A percentile compares a stretch with the other conserved stretches of the same genome.
Conservation (phyloP, 2,888 invertebrate species). For the Eupeodes luniger region DNA sequence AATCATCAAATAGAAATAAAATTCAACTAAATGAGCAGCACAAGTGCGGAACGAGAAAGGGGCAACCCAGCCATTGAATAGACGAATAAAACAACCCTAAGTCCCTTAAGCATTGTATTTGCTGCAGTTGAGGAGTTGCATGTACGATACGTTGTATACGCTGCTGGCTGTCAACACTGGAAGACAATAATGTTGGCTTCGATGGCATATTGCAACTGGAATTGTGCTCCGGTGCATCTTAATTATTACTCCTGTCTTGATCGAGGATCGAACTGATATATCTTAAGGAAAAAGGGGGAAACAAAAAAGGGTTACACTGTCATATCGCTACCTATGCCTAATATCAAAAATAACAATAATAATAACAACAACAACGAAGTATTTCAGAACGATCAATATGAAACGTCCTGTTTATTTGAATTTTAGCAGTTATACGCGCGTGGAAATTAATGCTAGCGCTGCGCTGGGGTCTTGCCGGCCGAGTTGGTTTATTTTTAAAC, state of each 20-base stretch:
- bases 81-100: conserved; percentile 62
- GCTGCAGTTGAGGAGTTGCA: neutral
- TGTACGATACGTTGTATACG: no score
- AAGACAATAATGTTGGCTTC: conserved; percentile 59
- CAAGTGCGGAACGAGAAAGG: conserved; percentile 64
- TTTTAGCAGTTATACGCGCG: conserved; percentile 32
- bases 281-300: conserved; percentile 7
- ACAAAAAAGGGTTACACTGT: conserved; percentile 25
- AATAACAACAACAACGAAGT: conserved; percentile 14
- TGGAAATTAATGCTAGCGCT: neutral
- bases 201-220: conserved; percentile 59
- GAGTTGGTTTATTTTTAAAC: neutral
- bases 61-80: neutral
- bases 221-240: conserved; percentile 76
- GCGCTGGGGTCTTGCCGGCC: neutral
- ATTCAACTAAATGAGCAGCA: conserved; percentile 20
- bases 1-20: conserved; percentile 22
- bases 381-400: conserved; percentile 39
- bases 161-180: conserved; percentile 64
- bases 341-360: neutral
- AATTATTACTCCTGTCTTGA: conserved; percentile 58
- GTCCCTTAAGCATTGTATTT: conserved; percentile 38
- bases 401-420: conserved; percentile 74
- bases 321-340: neutral
- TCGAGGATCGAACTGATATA: conserved; percentile 15